Evolutionary conservation across 2,113 vertebrate genomes (phyloP), one percentile per base, ranked within the genome.

Genomic region (Varanus salvator): DNA sequence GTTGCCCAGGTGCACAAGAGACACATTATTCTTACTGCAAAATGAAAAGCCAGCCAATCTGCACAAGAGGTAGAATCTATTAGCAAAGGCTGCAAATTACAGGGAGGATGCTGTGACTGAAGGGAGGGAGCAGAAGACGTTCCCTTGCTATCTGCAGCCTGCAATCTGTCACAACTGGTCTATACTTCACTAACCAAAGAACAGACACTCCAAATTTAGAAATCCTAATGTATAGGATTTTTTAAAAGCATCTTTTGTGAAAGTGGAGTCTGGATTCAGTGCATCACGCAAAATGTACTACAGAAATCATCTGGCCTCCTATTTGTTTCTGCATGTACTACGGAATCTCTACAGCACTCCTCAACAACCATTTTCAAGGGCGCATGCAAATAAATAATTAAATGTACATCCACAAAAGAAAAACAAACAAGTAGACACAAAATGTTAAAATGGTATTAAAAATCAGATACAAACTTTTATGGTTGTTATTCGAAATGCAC

Each of bases 1-100:
- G 0, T 44, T 82, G 38, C 50, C 9, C 31, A 90, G 76, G 21
- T 50, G 29, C 78, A 90, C 69, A 82, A 68, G 74, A 44, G 71
- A 72, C 29, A 57, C 1, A 44, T 29, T 85, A 68, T 81, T 71
- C 80, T 90, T 87, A 66, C 75, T 89, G 27, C 1, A 86, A 75
- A 94, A 89, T 85, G 72, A 50, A 91, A 92, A 91, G 64, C 84
- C 64, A 80, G 34, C 60, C 92, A 34, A 60, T 80, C 8, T 84
- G 44, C 34, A 92, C 54, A 95, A 84, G 14, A 50, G 6, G 68
- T 80, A 64, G 54, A 80, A 8, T 17, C 74, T 92, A 89, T 86
- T 86, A 89, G 87, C 34, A 86, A 75, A 88, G 23, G 21, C 15
- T 87, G 27, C 48, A 92, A 92, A 48, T 85, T 82, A 84, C 54